phyloP scores from a whole-genome alignment of 1,140 invertebrate genomes.

The Uloborus diversus region DNA sequence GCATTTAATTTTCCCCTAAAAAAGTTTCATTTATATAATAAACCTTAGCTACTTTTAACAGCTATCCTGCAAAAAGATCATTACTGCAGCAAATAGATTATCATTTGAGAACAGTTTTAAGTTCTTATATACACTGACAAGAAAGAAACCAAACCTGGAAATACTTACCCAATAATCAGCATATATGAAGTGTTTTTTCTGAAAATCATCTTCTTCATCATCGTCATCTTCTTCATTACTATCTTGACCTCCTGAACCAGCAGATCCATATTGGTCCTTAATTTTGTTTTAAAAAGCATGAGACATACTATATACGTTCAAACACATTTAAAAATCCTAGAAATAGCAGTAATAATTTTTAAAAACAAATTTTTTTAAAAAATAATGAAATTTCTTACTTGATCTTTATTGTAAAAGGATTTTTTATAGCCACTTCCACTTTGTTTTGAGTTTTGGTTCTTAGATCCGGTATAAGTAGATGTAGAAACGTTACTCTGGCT shows the following conservation, averaged over 20 bases:
- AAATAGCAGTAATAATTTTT: not conserved
- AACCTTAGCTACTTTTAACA: no score
- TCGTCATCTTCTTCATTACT: constrained; percentile 37
- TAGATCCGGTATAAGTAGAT: not conserved
- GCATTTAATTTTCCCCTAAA: no score
- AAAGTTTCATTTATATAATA: no score
- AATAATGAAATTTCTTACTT: constrained; percentile 12
- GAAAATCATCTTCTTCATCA: constrained; percentile 10
- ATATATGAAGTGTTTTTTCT: constrained; percentile 42
- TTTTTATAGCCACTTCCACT: not conserved
- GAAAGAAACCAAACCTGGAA: no score
- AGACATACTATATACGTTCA: not conserved
- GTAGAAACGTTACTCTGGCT: not conserved
- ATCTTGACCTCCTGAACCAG: constrained; percentile 42
- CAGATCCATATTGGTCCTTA: constrained; percentile 44
- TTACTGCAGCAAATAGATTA: no score
- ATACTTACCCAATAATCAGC: constrained; percentile 53
- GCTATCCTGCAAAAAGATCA: no score
- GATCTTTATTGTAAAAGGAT: constrained; percentile 13
- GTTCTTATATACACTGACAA: no score
- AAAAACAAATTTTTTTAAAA: not conserved
- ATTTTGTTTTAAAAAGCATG: not conserved
- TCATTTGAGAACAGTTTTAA: no score
- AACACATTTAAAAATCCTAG: not conserved
- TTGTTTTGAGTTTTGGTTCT: constrained; percentile 2